Evolutionary conservation across 2,113 vertebrate species (phyloP).

Genomic region (human): GRCh38 chr3:107365501-107366000

Average conservation of each 20-base stretch:
- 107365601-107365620: not conserved
- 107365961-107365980: not conserved
- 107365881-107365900: not conserved
- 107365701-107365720: not conserved
- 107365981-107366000: constrained; percentile 35
- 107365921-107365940: not conserved
- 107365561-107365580: no score
- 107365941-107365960: not conserved
- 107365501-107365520: not conserved
- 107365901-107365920: not conserved
- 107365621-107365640: not conserved
- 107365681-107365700: not conserved
- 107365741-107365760: not conserved
- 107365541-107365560: not conserved
- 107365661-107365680: not conserved
- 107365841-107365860: not conserved
- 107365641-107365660: not conserved
- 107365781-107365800: not conserved
- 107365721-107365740: not conserved
- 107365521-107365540: not conserved
- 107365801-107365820: not conserved
- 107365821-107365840: not conserved
- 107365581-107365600: not conserved
- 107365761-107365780: not conserved
- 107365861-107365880: not conserved